Conservation (phyloP, 1,140 invertebrate genomes). For the Drosophila kurseongensis region DNA sequence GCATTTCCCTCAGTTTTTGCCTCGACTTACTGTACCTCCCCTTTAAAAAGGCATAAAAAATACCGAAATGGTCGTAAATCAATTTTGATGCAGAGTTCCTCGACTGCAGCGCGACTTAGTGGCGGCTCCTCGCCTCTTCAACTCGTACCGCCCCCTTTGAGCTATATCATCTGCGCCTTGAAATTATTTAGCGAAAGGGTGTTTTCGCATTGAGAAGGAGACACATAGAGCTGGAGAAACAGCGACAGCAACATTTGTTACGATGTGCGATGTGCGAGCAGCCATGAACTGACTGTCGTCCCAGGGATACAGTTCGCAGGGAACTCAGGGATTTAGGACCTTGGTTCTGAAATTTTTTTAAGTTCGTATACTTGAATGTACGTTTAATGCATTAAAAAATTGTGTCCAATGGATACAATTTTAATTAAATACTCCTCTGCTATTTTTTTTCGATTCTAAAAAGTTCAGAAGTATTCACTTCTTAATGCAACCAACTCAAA, state of each 20-base stretch:
- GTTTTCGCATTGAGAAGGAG: conserved; percentile 28
- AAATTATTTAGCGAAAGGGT: conserved; percentile 40
- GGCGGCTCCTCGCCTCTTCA: conserved; percentile 20
- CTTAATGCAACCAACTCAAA: no score
- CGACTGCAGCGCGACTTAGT: conserved; percentile 31
- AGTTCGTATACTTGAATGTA: no score
- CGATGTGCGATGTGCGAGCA: conserved; percentile 29
- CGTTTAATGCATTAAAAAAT: no score
- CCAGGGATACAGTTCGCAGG: conserved; percentile 3
- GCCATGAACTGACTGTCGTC: conserved; percentile 15
- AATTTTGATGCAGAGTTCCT: conserved; percentile 61
- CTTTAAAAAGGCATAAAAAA: conserved; percentile 33
- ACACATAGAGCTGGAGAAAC: neutral
- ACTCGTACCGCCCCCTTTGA: neutral
- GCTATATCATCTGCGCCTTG: conserved; percentile 21
- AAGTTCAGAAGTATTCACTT: no score
- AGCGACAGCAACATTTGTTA: conserved; percentile 25
- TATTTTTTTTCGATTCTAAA: no score
- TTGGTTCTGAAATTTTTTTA: neutral
- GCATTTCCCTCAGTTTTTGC: conserved; percentile 2
- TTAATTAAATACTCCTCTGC: no score
- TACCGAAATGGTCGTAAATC: conserved; percentile 69
- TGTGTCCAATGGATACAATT: no score
- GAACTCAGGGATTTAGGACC: neutral
- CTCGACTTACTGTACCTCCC: conserved; percentile 5